A percentile compares a stretch with the other conserved stretches of the same genome.
These are phyloP conservation scores for Rutilus rutilus DNA, from an alignment of 2,113 vertebrate genomes.

Conservation along the genomic window DNA sequence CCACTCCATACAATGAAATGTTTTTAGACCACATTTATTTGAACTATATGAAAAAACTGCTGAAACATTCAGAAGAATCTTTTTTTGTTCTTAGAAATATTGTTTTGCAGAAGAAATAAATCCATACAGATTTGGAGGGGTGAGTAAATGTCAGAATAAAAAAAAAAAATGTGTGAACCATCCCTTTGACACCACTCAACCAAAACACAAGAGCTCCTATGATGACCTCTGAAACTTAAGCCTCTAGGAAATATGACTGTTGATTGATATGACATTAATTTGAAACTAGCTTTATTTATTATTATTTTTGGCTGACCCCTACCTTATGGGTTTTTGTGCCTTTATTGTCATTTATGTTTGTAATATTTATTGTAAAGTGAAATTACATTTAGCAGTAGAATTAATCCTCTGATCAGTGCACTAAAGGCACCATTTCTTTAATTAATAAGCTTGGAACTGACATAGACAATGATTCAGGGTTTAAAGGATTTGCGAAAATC, in stretches of 20 bases:
- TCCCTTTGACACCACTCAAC: background rate
- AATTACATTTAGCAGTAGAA: background rate
- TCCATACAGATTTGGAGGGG: background rate
- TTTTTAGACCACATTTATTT: background rate
- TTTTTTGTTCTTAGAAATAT: too few relatives aligned
- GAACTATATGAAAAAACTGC: background rate
- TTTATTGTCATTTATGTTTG: background rate
- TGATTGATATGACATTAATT: background rate
- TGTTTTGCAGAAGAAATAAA: background rate
- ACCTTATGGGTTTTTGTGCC: background rate
- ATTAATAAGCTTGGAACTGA: constrained; percentile 16
- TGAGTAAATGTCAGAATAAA: background rate
- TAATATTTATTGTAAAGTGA: background rate
- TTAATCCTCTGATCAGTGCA: background rate
- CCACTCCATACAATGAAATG: too few relatives aligned
- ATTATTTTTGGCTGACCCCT: background rate
- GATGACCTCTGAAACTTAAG: background rate
- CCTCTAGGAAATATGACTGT: background rate
- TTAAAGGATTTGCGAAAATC: constrained; percentile 47
- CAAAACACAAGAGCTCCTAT: background rate
- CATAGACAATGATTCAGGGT: background rate
- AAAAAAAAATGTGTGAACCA: background rate
- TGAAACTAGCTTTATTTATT: background rate
- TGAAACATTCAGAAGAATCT: background rate
- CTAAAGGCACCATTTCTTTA: background rate